phyloP scores from a whole-genome alignment of 2,113 vertebrate species.

The Ochotona princeps region DNA sequence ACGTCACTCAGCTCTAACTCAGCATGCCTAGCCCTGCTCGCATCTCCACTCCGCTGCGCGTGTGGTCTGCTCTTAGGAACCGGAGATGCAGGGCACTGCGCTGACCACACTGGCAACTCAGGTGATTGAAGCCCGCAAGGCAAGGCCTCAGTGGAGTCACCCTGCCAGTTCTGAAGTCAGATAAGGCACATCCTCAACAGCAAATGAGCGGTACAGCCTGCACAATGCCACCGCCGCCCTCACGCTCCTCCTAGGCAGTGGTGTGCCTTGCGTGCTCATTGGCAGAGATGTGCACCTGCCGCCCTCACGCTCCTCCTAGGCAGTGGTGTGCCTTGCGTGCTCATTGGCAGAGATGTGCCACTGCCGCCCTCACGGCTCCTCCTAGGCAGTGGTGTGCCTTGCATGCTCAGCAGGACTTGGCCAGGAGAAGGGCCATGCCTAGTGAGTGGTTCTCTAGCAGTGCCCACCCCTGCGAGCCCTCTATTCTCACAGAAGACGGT shows the following conservation, averaged over 20 bases:
- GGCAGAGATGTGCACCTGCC: too few species aligned
- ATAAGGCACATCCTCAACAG: slow-evolving; percentile 3
- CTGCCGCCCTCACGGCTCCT: not conserved
- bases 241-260: too few species aligned
- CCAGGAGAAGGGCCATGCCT: too few species aligned
- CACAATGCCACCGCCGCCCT: not conserved
- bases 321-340: too few species aligned
- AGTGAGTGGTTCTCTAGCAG: too few species aligned
- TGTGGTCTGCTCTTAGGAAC: slow-evolving; percentile 38
- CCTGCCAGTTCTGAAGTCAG: not conserved
- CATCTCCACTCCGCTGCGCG: not conserved
- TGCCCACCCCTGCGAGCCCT: too few species aligned
- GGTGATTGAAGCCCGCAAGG: not conserved
- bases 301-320: too few species aligned
- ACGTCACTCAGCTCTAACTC: slow-evolving; percentile 71
- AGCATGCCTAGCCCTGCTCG: not conserved
- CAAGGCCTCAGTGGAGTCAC: not conserved
- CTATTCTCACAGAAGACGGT: too few species aligned
- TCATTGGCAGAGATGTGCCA: too few species aligned
- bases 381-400: too few species aligned
- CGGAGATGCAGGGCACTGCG: not conserved
- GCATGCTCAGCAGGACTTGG: too few species aligned
- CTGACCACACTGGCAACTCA: not conserved
- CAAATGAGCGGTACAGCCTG: slow-evolving; percentile 20
- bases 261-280: too few species aligned